These are phyloP conservation scores for Phalangium opilio DNA, from an alignment of 2,888 invertebrate genomes.

Conservation along the genomic window DNA sequence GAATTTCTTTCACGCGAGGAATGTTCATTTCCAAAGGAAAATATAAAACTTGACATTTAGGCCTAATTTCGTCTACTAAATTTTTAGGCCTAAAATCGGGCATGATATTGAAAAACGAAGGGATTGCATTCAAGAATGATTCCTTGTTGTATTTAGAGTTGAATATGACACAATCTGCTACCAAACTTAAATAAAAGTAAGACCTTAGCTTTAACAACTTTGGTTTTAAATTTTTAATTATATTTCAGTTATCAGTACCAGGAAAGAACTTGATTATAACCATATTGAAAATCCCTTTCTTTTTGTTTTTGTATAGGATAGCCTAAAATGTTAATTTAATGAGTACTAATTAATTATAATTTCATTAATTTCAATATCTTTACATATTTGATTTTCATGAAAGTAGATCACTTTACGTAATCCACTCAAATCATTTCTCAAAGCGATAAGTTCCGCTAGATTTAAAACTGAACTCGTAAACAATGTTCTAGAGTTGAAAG, in stretches of 20 bases:
- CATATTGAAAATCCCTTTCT: conserved; percentile 55
- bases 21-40: conserved; percentile 36
- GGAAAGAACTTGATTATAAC: conserved; percentile 54
- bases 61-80: conserved; percentile 38
- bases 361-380: too few species aligned
- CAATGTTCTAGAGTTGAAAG: conserved; percentile 33
- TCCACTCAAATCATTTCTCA: conserved; percentile 44
- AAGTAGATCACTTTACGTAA: conserved; percentile 53
- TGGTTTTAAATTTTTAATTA: background rate
- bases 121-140: conserved; percentile 47
- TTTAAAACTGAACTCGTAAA: conserved; percentile 54
- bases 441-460: conserved; percentile 49
- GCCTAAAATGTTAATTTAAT: conserved; percentile 23
- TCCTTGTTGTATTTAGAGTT: conserved; percentile 52
- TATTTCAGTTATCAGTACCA: conserved; percentile 44
- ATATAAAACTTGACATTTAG: conserved; percentile 46
- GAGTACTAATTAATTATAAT: too few species aligned
- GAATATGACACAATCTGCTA: conserved; percentile 50
- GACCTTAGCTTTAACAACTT: background rate
- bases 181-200: conserved; percentile 37
- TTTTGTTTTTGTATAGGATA: conserved; percentile 50
- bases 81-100: conserved; percentile 45
- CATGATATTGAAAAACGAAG: conserved; percentile 44
- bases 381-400: conserved; percentile 53
- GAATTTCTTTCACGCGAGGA: conserved; percentile 7